These are phyloP conservation scores for Eretmocerus hayati DNA, from an alignment of 2,888 invertebrate genomes.

Conservation along the genomic window DNA sequence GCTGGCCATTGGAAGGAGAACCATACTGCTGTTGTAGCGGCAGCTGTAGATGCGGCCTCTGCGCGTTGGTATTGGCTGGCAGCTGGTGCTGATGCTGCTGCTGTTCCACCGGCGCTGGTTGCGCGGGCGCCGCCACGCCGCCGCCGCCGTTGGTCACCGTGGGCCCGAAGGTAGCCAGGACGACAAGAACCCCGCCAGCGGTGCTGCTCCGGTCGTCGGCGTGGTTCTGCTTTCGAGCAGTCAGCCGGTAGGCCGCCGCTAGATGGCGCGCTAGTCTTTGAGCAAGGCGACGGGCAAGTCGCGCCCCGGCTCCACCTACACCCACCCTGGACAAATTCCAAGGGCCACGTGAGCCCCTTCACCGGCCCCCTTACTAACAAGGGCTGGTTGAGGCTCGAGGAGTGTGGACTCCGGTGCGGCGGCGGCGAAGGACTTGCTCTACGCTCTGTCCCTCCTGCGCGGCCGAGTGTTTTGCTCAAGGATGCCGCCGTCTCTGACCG, in stretches of 20 bases:
- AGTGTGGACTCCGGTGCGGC: slow-evolving; percentile 20
- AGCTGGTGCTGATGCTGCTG: slow-evolving; percentile 8
- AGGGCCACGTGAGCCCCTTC: slow-evolving; percentile 29
- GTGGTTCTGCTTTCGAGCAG: slow-evolving; percentile 2
- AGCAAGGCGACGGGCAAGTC: slow-evolving; percentile 52
- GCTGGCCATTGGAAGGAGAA: slow-evolving; percentile 21
- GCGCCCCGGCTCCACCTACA: slow-evolving; percentile 61
- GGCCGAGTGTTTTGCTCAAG: background rate
- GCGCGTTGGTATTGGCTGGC: slow-evolving; percentile 1
- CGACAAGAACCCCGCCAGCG: slow-evolving; percentile 23
- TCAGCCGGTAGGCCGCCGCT: slow-evolving; percentile 51
- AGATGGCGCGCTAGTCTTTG: slow-evolving; percentile 40
- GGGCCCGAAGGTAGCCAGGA: slow-evolving; percentile 23
- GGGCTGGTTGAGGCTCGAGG: slow-evolving; percentile 50
- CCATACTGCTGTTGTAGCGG: slow-evolving; percentile 12
- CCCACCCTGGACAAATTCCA: slow-evolving; percentile 50
- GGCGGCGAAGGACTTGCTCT: background rate
- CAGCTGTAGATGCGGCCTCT: slow-evolving; percentile 16
- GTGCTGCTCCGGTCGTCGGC: slow-evolving; percentile 4
- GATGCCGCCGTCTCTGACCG: background rate
- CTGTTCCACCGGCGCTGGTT: slow-evolving; percentile 26
- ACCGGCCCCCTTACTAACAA: slow-evolving; percentile 53
- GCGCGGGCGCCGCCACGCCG: slow-evolving; percentile 9
- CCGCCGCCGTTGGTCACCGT: slow-evolving; percentile 11
- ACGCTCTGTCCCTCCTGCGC: background rate